Base-by-base conservation (phyloP, 2,797 vertebrate genomes). In the Coregonus ussuriensis region DNA sequence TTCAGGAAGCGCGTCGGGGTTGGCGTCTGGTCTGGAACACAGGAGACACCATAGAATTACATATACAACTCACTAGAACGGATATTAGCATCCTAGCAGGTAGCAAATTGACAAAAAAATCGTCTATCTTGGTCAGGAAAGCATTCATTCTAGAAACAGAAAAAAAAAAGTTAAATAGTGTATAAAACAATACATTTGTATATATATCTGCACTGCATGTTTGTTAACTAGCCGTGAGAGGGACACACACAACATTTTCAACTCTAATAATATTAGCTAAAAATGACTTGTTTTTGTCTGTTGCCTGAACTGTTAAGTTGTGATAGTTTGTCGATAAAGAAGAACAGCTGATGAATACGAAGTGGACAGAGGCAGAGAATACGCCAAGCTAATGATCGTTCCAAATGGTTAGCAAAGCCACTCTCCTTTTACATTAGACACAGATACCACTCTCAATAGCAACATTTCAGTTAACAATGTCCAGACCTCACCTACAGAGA, bases 1-100 rank as follows among this genome's bases (percentile, higher is more conserved):
- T 99, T 99, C 93, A 99, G 91, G 90, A 99, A 99, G 76, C 98
- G 96, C 0, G 98, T 99, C 18, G 98, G 98, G 3, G 98, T 99
- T 0, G 98, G 98, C 71, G 98, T 99, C 92, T 99, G 98, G 93
- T 99, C 98, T 99, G 93, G 31, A 88, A 90, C 74, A 74, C 62
- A 87, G 82, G 15, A n/a, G 80, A 52, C 59, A n/a, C 29, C 25
- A 33, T 13, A 35, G 4, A 33, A 33, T 62, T 62, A 47, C 41
- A 47, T 47, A 11, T 13, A 47, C 3, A 47, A 47, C 41, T 47
- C 41, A 47, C 41, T 47, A 13, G 41, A 11, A 47, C 3, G 41
- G 41, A 47, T 3, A 47, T 47, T 13, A 47, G 41, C 41, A 41
- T 41, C 41, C 41, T 41, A 41, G 41, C 41, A 47, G 41, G 41